These are phyloP conservation scores for Chrysolina haemoptera DNA, from an alignment of 2,888 invertebrate species.

Conservation along the genomic window DNA sequence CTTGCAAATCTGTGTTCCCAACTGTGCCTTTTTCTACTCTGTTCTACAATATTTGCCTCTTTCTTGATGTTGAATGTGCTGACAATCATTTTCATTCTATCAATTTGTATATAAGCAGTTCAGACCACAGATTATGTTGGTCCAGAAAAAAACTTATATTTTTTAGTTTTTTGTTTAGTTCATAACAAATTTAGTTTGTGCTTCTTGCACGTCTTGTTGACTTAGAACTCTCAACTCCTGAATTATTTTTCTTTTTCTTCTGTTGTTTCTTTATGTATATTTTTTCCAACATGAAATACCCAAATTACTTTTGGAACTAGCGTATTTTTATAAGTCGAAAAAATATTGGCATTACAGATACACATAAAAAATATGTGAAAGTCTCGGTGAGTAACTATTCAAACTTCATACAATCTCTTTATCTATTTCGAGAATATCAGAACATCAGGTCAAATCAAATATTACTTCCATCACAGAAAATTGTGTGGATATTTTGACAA, in stretches of 20 bases:
- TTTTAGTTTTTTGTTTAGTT: constrained; percentile 48
- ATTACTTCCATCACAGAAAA: too few relatives aligned
- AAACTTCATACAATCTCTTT: too few relatives aligned
- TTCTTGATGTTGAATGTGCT: constrained; percentile 48
- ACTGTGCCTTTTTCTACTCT: constrained; percentile 40
- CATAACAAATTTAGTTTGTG: constrained; percentile 41
- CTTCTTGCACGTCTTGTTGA: constrained; percentile 47
- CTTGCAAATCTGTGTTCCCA: constrained; percentile 49
- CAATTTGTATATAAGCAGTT: constrained; percentile 29
- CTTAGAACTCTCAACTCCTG: constrained; percentile 35
- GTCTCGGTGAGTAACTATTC: too few relatives aligned
- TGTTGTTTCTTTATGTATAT: constrained; percentile 56
- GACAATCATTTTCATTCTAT: constrained; percentile 17
- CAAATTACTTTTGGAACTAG: constrained; percentile 30
- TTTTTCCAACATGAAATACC: constrained; percentile 56
- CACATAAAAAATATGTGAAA: too few relatives aligned
- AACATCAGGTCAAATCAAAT: too few relatives aligned
- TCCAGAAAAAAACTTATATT: constrained; percentile 28
- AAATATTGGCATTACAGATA: not conserved
- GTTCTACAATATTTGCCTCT: constrained; percentile 33
- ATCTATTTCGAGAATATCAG: too few relatives aligned
- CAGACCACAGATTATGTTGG: constrained; percentile 41
- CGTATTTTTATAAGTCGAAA: constrained; percentile 42
- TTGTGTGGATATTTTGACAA: too few relatives aligned
- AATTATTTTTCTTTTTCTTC: constrained; percentile 45